These are phyloP conservation scores for Drosophila prolongata DNA, from an alignment of 2,888 invertebrate species.

Conservation along the genomic window DNA sequence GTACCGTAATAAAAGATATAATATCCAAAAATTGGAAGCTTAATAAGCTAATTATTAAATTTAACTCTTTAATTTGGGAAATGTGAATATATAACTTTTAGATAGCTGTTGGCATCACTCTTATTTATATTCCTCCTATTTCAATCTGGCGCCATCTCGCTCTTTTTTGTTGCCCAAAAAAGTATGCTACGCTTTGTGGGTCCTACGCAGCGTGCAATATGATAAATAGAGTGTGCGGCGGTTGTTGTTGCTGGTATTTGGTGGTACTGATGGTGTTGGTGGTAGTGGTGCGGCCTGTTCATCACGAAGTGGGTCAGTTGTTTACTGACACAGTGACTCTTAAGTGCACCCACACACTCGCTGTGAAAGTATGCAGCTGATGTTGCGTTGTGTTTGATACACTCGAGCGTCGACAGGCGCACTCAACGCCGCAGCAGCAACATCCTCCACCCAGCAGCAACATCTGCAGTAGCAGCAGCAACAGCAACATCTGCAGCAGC, in stretches of 20 bases:
- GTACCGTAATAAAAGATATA: too few species aligned
- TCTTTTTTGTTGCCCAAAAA: constrained; percentile 35
- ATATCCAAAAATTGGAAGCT: too few species aligned
- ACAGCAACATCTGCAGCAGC: constrained; percentile 16
- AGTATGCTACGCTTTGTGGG: constrained; percentile 46
- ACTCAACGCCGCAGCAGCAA: constrained; percentile 56
- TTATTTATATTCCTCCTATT: constrained; percentile 4
- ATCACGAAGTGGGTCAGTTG: constrained; percentile 77
- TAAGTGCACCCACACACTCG: constrained; percentile 58
- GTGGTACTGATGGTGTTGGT: constrained; percentile 29
- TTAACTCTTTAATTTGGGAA: neutral
- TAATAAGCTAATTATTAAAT: too few species aligned
- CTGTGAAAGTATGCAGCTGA: constrained; percentile 56
- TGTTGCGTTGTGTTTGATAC: constrained; percentile 73
- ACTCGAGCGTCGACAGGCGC: constrained; percentile 78
- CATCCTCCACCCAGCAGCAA: constrained; percentile 25
- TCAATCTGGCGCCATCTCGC: constrained; percentile 12
- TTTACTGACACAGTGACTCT: constrained; percentile 77
- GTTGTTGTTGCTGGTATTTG: constrained; percentile 23
- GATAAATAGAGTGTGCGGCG: constrained; percentile 50
- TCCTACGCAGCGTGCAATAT: constrained; percentile 41
- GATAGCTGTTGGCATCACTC: constrained; percentile 19
- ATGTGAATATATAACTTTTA: neutral
- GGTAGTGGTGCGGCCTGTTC: constrained; percentile 55
- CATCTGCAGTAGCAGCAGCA: constrained; percentile 16